Conservation (phyloP, 2,888 invertebrate species). For the Cremastobaeus sp. region DNA sequence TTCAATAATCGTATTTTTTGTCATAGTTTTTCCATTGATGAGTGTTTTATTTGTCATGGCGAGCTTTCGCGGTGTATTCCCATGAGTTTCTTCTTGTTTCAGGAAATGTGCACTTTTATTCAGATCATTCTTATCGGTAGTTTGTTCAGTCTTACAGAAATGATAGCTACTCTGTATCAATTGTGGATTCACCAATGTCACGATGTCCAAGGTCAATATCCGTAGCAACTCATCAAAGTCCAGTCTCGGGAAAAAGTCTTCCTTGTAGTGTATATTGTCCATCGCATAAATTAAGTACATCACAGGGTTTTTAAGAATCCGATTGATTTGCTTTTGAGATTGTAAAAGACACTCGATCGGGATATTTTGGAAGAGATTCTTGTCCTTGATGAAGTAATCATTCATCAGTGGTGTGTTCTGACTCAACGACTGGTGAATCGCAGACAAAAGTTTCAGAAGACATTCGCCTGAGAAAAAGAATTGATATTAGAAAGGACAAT, state of each 20-base stretch:
- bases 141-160: slow-evolving; percentile 6
- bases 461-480: slow-evolving; percentile 80
- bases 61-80: too few relatives aligned
- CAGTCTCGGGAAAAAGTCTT: slow-evolving; percentile 83
- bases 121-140: too few relatives aligned
- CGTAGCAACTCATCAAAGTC: slow-evolving; percentile 82
- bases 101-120: too few relatives aligned
- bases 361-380: slow-evolving; percentile 86
- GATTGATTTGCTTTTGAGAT: slow-evolving; percentile 84
- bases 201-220: slow-evolving; percentile 81
- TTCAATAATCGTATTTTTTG: slow-evolving; percentile 72
- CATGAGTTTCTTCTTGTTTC: too few relatives aligned
- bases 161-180: background rate
- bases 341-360: slow-evolving; percentile 82
- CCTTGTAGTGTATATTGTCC: slow-evolving; percentile 83
- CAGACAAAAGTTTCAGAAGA: slow-evolving; percentile 82
- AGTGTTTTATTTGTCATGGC: slow-evolving; percentile 65
- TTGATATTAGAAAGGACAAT: too few relatives aligned
- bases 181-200: slow-evolving; percentile 68
- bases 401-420: slow-evolving; percentile 80
- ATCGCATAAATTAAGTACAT: slow-evolving; percentile 85
- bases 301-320: slow-evolving; percentile 85
- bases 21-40: slow-evolving; percentile 67
- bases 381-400: slow-evolving; percentile 86
- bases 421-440: slow-evolving; percentile 82